Evolutionary conservation across 1,140 invertebrate genomes (phyloP).

Genomic region (Caerostris extrusa): DNA sequence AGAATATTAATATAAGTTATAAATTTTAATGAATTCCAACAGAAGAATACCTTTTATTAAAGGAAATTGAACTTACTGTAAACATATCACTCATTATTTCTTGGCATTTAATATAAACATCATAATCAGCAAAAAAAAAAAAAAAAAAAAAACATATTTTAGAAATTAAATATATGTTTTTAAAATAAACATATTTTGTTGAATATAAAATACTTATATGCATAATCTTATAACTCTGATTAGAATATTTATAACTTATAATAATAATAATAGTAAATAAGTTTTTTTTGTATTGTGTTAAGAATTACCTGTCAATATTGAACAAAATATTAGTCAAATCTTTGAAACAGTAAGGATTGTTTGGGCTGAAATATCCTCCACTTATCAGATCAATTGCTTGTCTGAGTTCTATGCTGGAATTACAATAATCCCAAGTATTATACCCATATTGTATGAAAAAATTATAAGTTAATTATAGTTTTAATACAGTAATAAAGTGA

Average conservation of each 20-base stretch:
- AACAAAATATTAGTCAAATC: slow-evolving; percentile 95
- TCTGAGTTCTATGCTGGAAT: slow-evolving; percentile 93
- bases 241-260: too few relatives aligned
- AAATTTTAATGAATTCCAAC: too few relatives aligned
- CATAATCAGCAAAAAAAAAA: slow-evolving; percentile 95
- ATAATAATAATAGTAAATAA: neutral
- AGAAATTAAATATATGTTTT: neutral
- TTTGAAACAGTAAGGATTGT: slow-evolving; percentile 94
- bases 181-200: neutral
- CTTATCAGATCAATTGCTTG: slow-evolving; percentile 98
- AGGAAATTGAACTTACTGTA: slow-evolving; percentile 53
- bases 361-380: slow-evolving; percentile 97
- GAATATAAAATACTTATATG: too few relatives aligned
- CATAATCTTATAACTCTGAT: too few relatives aligned
- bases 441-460: slow-evolving; percentile 83
- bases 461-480: neutral
- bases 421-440: slow-evolving; percentile 96
- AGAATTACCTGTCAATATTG: slow-evolving; percentile 89
- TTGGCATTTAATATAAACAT: slow-evolving; percentile 96
- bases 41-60: too few relatives aligned
- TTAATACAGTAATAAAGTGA: neutral
- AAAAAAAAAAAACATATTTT: slow-evolving; percentile 86
- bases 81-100: slow-evolving; percentile 89
- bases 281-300: neutral
- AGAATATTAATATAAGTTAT: too few relatives aligned